Evolutionary conservation across 1,140 invertebrate species (phyloP), one percentile per base, ranked within the genome.

Genomic region (Drosophila pallidifrons): DNA sequence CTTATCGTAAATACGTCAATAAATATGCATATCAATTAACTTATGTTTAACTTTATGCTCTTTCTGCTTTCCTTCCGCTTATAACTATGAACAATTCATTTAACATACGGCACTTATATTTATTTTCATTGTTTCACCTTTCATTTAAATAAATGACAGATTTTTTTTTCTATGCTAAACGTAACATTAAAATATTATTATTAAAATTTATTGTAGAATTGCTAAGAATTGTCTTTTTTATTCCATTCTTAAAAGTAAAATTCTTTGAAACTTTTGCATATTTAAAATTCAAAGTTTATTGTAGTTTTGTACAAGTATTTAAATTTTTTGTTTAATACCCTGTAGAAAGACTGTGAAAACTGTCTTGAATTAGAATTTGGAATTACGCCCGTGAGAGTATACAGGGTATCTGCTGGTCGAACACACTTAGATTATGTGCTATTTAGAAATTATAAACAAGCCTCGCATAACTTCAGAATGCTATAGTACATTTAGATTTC

Each of bases 11-110:
- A n/a, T 69, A 63, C 65, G 41, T 63, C 55, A 75, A 63, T 73
- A 55, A 38, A 28, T 55, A 57, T 58, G 77, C 61, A 60, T 59
- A 60, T 57, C 66, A 72, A 80, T 81, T 71, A 76, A 66, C 41
- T 63, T 71, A 58, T 30, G n/a, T 61, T n/a, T 52, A 13, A 13
- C 15, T 71, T 47, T 52, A 1, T 41, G 15, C n/a, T 10, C 11
- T 57, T 61, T 13, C 6, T 8, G 11, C 38, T 45, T 58, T n/a
- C 0, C 6, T 38, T 43, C 11, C 11, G 3, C 16, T 35, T 66
- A 59, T 3, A 51, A 32, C 41, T 59, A 66, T 58, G 43, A 73
- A 73, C 46, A 64, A 35, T 64, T 51, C 20, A 28, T 66, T 57
- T 54, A 52, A 70, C 74, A 68, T 63, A 43, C 61, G 54, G n/a